Base-by-base conservation (phyloP, 2,888 invertebrate species). In the Ectemnius lituratus region DNA sequence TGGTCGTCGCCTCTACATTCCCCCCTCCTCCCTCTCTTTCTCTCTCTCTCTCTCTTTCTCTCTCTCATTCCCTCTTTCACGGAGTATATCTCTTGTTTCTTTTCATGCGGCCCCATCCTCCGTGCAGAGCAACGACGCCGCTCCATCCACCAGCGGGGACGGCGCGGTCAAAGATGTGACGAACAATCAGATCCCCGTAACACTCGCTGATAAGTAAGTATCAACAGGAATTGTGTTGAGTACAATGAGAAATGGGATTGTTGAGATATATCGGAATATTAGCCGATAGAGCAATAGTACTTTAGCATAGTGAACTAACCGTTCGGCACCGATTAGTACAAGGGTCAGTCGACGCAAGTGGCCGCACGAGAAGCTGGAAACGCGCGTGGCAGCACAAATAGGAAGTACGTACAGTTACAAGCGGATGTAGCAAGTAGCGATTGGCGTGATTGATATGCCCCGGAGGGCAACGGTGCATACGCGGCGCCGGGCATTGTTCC, bases 101-200 rank as follows among this genome's bases (percentile, higher is more conserved):
- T 28, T 27, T 52, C 8, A 37, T 37, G 37, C 37, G 37, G 37
- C 37, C 11, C 8, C 5, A 37, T 37, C 37, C 37, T 11, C 37
- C 37, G 4, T 37, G 37, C 86, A 90, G 90, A 88, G 89, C 83
- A 88, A 84, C 74, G 90, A 90, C 70, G 86, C 85, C 62, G 93
- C 92, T 86, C 92, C 92, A 79, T 91, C 92, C 75, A 91, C 91
- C 78, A 90, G 91, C 88, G 86, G 91, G 87, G 87, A 90, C 89
- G 85, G 84, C 71, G 81, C 90, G 86, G 85, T 86, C 75, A 89
- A 89, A 84, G 88, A 89, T 82, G 85, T 86, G 70, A 85, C 90
- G 70, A 88, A 83, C 83, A 88, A 87, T 84, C 89, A 90, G 81
- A 89, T 90, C 77, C 90, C 89, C 74, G 90, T 90, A 80, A 90